Evolutionary conservation across 1,140 invertebrate species (phyloP), one percentile per base, ranked within the genome.

Genomic region (Eubasilissa regina): DNA sequence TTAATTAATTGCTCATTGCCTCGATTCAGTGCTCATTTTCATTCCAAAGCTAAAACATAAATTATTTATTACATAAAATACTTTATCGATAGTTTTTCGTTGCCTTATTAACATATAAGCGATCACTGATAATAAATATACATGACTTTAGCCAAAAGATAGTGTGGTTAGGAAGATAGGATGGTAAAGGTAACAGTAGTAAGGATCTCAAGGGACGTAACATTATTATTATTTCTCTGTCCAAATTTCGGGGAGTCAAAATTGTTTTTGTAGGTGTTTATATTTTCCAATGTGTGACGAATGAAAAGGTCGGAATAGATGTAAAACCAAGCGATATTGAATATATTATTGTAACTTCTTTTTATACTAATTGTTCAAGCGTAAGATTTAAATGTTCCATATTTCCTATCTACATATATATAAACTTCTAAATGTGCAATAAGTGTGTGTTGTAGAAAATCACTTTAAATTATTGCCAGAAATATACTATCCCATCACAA

Each of bases 351-450:
- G 7, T 15, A 47, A 68, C 60, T 43, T 47, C 44, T 48, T 68
- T 68, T 68, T 68, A 35, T 75, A 77, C 66, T 80, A 44, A 78
- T 77, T 80, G 73, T 82, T 80, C 78, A 75, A 55, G 72, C 62
- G 76, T 76, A 81, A 79, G 70, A 44, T 80, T 81, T 82, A 15
- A 82, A 82, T 82, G 81, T 82, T 82, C 75, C 66, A 60, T 78
- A 81, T 73, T 78, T 82, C 79, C 76, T 78, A 78, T 60, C 77
- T 58, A 78, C 66, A 72, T 68, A 75, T 35, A 13, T 75, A 75
- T 78, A 88, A 89, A 87, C 87, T 88, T 89, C 88, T 89, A 89
- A 89, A 89, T 89, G 89, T 89, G 89, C 88, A 89, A 89, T 89
- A 89, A 89, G 88, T 89, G 87, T 89, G 88, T 89, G 87, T 89